These are phyloP conservation scores for Pedicia rivosa DNA, from an alignment of 2,888 invertebrate species.

Conservation along the genomic window DNA sequence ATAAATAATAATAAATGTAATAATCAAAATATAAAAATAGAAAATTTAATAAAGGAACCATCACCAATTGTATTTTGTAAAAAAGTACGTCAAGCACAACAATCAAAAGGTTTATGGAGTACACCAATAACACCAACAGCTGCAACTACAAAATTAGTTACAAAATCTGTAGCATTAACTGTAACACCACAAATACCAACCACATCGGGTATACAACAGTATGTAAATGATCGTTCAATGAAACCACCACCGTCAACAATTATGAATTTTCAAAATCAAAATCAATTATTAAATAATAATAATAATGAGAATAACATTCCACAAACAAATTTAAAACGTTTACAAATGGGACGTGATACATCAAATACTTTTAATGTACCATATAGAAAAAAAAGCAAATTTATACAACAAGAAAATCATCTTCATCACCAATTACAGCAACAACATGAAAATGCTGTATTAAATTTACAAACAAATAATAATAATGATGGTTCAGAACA, in stretches of 20 bases:
- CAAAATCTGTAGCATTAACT: no score
- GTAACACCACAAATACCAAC: no score
- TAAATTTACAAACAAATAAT: constrained; percentile 14
- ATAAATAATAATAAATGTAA: background rate
- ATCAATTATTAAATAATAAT: constrained; percentile 11
- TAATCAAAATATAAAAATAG: background rate
- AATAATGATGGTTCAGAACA: constrained; percentile 11
- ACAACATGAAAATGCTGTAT: constrained; percentile 2
- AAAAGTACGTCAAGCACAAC: constrained; percentile 29
- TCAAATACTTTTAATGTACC: constrained; percentile 2
- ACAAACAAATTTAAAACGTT: no score
- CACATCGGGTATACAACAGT: constrained; percentile 11
- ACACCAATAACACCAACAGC: constrained; percentile 5
- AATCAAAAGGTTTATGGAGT: constrained; percentile 27
- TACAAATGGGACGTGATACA: background rate
- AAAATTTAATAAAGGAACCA: background rate
- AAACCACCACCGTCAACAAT: constrained; percentile 34
- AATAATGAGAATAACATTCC: background rate
- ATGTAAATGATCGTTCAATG: constrained; percentile 23
- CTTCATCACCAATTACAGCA: constrained; percentile 16
- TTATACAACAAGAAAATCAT: constrained; percentile 10
- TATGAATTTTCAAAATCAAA: constrained; percentile 16
- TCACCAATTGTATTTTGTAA: constrained; percentile 26
- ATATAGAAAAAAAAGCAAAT: background rate
- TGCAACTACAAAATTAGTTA: background rate